Base-by-base conservation (phyloP, 1,140 invertebrate species). In the Drosophila varians region DNA sequence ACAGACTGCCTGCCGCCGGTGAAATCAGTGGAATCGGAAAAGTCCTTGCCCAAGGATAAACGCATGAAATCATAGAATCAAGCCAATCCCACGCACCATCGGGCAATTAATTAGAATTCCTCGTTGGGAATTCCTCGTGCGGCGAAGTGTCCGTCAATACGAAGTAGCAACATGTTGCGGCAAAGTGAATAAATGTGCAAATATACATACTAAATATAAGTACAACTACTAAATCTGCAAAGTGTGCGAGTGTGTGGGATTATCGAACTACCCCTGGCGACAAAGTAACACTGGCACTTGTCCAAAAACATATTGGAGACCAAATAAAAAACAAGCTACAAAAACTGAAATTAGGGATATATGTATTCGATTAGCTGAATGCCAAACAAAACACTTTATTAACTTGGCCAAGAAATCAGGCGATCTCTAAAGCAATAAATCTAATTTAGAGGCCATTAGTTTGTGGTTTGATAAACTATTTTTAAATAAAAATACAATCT, bases 1-100 rank as follows among this genome's bases (percentile, higher is more conserved):
- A 74, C 71, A 34, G 26, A 48, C 18, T 56, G 71, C 52, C 71
- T 52, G 71, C 46, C 71, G 71, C 71, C 71, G 65, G 31, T 51
- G 26, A 23, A 68, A 45, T 66, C 21, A 66, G 61, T 66, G 61
- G 26, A 45, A 66, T 61, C 26, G 26, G 42, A 12, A 66, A 52
- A 64, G 58, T 74, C 71, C 70, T 65, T 65, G 70, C 45, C 31
- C 58, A 68, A 51, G 52, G 55, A 56, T 46, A 70, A 53, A 42
- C 47, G 11, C n/a, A 23, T 25, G 6, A 31, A 69, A 69, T 53
- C 31, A 38, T 38, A 38, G 16, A 38, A 38, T 8, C n/a, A 34
- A 16, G 36, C 25, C 25, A 36, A 34, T 14, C 26, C 64, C 60
- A 55, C 55, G 46, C 45, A 34, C 53, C 55, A 34, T 4, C 14